Base-by-base conservation (phyloP, 2,888 invertebrate genomes). In the Melolontha melolontha region DNA sequence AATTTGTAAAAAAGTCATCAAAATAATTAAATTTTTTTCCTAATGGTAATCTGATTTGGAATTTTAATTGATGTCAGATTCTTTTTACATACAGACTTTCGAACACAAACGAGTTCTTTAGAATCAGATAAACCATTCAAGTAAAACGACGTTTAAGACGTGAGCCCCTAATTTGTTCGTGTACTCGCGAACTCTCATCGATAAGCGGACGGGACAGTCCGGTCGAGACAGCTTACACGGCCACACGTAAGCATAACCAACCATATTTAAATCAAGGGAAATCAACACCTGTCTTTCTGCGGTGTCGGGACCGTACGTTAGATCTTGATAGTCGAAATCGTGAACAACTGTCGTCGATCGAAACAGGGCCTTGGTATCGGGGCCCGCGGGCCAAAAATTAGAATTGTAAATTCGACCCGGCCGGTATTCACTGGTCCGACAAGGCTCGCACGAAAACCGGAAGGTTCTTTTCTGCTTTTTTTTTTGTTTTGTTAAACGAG, bases 331-430 rank as follows among this genome's bases (percentile, higher is more conserved):
- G 42, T 29, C 29, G 10, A 42, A 57, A 57, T 57, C 57, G 42
- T 12, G 57, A 57, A 22, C 57, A 57, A 42, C 42, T 42, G 57
- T 29, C 29, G 6, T 12, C 57, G 42, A 42, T 7, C 17, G 29
- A 29, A 29, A 4, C 5, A 5, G 6, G 29, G n/a, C n/a, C n/a
- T n/a, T n/a, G 6, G 29, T 29, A 6, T 6, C 29, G 5, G 50
- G 1, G 22, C 42, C 42, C n/a, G 22, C 57, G 27, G 42, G 57
- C 57, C 12, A 42, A 57, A 57, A 42, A 57, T 57, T 57, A 57
- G 57, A 57, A 57, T 57, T 57, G 57, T 57, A 57, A 57, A 57
- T 57, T 22, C n/a, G 7, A 14, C 44, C 8, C 40, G 27, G 40
- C 27, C 40, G 14, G 42, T 42, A 27, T 57, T 12, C 27, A 44